Percentiles rank a stretch among this genome's conserved stretches.
Conservation (phyloP, 2,797 vertebrate genomes). For the Chloroceryle amazona region DNA sequence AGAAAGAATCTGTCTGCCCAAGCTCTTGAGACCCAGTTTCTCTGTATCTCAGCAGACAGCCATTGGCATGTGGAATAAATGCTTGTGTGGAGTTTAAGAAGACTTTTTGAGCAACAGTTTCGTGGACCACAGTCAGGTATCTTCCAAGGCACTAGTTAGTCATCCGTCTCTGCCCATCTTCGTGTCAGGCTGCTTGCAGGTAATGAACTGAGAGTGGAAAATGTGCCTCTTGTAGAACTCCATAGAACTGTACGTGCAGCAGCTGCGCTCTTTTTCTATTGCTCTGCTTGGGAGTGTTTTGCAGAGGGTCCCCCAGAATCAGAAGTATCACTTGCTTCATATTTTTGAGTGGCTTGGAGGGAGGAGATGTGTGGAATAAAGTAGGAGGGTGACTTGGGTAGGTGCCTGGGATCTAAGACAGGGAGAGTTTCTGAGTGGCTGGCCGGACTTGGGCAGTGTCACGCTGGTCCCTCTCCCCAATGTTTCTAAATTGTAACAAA, state of each 20-base stretch:
- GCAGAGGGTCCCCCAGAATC: background rate
- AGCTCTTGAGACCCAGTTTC: background rate
- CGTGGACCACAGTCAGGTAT: background rate
- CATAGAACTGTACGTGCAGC: background rate
- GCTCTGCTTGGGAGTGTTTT: background rate
- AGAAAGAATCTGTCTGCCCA: background rate
- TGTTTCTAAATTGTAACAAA: background rate
- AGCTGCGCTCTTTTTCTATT: background rate
- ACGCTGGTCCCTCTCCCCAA: background rate
- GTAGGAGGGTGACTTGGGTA: background rate
- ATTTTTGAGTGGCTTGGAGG: background rate
- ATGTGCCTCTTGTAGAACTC: background rate
- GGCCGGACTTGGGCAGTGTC: background rate
- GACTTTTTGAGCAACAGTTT: background rate
- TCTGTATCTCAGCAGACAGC: background rate
- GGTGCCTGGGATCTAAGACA: background rate
- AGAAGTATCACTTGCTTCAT: background rate
- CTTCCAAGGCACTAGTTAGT: background rate
- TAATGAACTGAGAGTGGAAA: background rate
- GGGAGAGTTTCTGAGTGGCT: background rate
- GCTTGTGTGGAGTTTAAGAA: background rate
- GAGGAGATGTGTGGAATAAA: background rate
- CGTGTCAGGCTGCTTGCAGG: background rate
- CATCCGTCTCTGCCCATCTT: background rate
- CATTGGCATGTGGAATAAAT: background rate